Percentiles rank a stretch among this genome's conserved stretches.
Evolutionary conservation across 2,797 vertebrate species (phyloP).

Genomic region (Pipistrellus pipistrellus): DNA sequence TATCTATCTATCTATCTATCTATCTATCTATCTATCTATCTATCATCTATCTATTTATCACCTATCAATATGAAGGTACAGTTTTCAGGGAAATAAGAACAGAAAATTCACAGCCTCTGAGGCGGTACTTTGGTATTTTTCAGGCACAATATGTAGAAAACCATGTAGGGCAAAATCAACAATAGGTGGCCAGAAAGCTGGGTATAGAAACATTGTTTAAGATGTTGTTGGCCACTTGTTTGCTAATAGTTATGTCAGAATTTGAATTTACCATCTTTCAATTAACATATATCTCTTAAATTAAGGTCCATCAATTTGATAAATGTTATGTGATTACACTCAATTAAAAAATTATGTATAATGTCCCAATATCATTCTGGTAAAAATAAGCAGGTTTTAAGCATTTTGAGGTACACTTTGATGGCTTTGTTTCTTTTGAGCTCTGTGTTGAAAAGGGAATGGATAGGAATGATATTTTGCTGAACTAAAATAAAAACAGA

Average conservation of each 20-base stretch:
- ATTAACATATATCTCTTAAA: not conserved
- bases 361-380: not conserved
- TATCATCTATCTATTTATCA: not conserved
- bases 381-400: not conserved
- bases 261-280: not conserved
- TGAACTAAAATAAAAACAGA: not conserved
- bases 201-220: not conserved
- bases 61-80: not conserved
- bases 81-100: not conserved
- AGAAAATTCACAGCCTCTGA: not conserved
- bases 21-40: not conserved
- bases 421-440: not conserved
- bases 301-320: not conserved
- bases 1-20: too few relatives aligned
- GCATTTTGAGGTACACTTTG: not conserved
- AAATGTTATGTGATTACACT: not conserved
- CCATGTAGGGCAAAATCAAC: not conserved
- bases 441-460: not conserved
- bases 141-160: not conserved
- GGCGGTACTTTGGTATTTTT: not conserved
- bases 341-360: not conserved
- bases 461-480: not conserved
- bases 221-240: not conserved
- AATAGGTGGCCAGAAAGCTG: not conserved
- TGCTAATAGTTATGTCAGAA: not conserved